Conservation (phyloP, 2,888 invertebrate genomes). For the Encarsia formosa region DNA sequence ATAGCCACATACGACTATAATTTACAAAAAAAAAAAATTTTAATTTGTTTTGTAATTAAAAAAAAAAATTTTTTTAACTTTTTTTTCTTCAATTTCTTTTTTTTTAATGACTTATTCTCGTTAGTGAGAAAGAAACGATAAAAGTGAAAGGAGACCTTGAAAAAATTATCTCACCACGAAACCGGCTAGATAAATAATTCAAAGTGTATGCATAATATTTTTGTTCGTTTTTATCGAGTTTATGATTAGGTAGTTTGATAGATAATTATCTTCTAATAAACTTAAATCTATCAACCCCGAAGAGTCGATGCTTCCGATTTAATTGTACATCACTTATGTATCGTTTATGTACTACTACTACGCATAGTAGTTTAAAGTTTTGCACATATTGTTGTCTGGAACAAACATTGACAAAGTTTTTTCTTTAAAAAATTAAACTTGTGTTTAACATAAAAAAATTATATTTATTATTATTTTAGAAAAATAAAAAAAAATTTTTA, state of each 20-base stretch:
- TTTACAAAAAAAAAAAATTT: not conserved
- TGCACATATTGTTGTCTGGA: slow-evolving; percentile 24
- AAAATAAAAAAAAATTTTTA: slow-evolving; percentile 1
- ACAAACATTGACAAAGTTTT: slow-evolving; percentile 7
- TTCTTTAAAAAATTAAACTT: slow-evolving; percentile 3
- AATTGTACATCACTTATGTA: slow-evolving; percentile 17
- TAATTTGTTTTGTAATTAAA: not conserved
- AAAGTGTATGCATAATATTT: slow-evolving; percentile 21
- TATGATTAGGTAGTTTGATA: slow-evolving; percentile 24
- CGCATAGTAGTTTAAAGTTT: slow-evolving; percentile 19
- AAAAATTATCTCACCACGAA: slow-evolving; percentile 14
- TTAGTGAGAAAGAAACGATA: slow-evolving; percentile 13
- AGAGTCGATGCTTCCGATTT: slow-evolving; percentile 24
- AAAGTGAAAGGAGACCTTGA: slow-evolving; percentile 23
- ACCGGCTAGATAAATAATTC: slow-evolving; percentile 15
- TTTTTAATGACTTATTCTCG: slow-evolving; percentile 4
- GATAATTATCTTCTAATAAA: slow-evolving; percentile 23
- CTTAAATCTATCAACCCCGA: slow-evolving; percentile 15
- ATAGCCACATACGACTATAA: not conserved
- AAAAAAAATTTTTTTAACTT: not conserved
- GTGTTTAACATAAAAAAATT: not conserved
- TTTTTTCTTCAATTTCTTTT: too few relatives aligned
- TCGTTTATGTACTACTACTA: slow-evolving; percentile 17
- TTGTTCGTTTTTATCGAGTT: slow-evolving; percentile 16
- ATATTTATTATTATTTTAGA: not conserved